Evolutionary conservation across 2,113 vertebrate genomes (phyloP).

Genomic region (Pipa parva): DNA sequence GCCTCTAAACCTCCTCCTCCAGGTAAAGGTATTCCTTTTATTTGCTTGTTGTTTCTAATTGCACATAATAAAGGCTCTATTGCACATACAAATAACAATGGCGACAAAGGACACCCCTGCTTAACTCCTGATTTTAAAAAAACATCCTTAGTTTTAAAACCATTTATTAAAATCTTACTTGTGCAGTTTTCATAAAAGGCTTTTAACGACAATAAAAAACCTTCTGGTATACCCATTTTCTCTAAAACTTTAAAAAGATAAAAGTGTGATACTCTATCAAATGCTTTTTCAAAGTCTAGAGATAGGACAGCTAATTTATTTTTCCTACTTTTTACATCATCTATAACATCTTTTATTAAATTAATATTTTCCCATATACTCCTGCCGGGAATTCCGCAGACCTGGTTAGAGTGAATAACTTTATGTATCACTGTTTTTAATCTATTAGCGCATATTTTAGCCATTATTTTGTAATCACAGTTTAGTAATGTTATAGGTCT

Average conservation of each 20-base stretch:
- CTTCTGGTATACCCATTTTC: not conserved
- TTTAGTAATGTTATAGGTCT: too few species aligned
- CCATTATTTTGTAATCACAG: too few species aligned
- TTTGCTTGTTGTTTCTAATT: not conserved
- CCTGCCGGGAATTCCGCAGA: too few species aligned
- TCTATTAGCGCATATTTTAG: too few species aligned
- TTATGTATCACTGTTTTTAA: too few species aligned
- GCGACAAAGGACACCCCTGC: slow-evolving; percentile 8
- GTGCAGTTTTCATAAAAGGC: not conserved
- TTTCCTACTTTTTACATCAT: too few species aligned
- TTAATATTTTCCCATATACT: too few species aligned
- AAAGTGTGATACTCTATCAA: not conserved
- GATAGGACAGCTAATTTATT: not conserved
- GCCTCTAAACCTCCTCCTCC: not conserved
- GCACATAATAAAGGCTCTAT: not conserved
- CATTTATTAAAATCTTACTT: not conserved
- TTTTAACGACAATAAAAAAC: not conserved
- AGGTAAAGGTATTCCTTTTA: not conserved
- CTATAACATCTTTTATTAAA: too few species aligned
- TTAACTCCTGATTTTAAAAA: not conserved
- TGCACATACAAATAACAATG: not conserved
- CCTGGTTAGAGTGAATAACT: too few species aligned
- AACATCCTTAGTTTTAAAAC: not conserved
- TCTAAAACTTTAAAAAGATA: slow-evolving; percentile 4
- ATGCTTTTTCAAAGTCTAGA: not conserved